Evolutionary conservation across 1,140 invertebrate genomes (phyloP), one percentile per base, ranked within the genome.

Genomic region (Amphibalanus amphitrite): DNA sequence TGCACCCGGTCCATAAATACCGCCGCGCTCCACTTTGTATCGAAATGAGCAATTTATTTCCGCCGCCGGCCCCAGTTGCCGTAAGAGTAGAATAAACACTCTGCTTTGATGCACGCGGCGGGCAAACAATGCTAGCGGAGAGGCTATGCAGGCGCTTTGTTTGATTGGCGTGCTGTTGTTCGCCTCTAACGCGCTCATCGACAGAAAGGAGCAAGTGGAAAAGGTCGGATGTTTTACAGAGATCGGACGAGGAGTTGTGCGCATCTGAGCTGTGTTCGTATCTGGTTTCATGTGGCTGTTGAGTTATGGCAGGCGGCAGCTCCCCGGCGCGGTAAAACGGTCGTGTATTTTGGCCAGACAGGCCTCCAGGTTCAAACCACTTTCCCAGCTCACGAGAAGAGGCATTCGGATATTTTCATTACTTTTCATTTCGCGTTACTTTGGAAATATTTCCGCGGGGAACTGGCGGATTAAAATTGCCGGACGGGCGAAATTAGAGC

Each of bases 341-440:
- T n/a, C n/a, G n/a, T n/a, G n/a, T n/a, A n/a, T n/a, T n/a, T n/a
- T n/a, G n/a, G n/a, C 15, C 33, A 6, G 33, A 38, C 33, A 38
- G 33, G 33, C 33, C 15, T 4, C 33, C 47, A 59, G 47, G 23
- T 20, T 13, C 47, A 1, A 23, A 23, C 47, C 47, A 59, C 47
- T 59, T 59, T 23, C 17, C 47, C 10, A 59, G 13, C 47, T 38
- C 47, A 20, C 1, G 47, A 59, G 47, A 59, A 20, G 47, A 59
- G 47, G 47, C 20, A 59, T 59, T 59, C 47, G 47, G 47, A 59
- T 59, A 59, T 59, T 59, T 59, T 59, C 47, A 59, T 59, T 59
- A 59, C 47, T 59, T 59, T 59, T 59, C 47, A 59, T 59, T 59
- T 59, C 47, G 47, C 47, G 10, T 59, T 59, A 59, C 47, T 59